phyloP scores from a whole-genome alignment of 1,140 invertebrate species.

The Drosophila nigromelanica region DNA sequence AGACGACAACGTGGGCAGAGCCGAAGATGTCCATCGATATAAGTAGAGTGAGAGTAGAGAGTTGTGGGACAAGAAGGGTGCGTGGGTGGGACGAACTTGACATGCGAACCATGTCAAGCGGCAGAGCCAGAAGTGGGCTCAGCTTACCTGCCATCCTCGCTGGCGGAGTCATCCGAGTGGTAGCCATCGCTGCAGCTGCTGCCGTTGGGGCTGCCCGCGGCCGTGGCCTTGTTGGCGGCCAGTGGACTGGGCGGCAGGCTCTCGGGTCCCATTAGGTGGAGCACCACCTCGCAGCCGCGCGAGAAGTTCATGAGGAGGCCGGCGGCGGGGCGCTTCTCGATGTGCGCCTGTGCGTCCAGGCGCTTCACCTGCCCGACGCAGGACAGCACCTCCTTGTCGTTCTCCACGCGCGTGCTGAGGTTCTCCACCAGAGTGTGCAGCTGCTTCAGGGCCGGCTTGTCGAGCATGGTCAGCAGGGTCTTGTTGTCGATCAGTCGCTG shows the following conservation, averaged over 20 bases:
- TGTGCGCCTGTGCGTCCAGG: slow-evolving; percentile 85
- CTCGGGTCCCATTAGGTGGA: slow-evolving; percentile 89
- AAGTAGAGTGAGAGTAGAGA: slow-evolving; percentile 16
- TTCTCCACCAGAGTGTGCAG: slow-evolving; percentile 85
- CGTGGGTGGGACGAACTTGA: slow-evolving; percentile 44
- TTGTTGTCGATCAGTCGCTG: slow-evolving; percentile 96
- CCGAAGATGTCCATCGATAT: no score
- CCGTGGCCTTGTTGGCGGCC: slow-evolving; percentile 51
- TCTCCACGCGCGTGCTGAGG: slow-evolving; percentile 87
- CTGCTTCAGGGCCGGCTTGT: slow-evolving; percentile 87
- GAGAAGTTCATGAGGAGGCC: slow-evolving; percentile 93
- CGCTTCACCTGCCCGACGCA: slow-evolving; percentile 87
- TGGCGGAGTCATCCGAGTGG: slow-evolving; percentile 91
- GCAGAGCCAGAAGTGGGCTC: slow-evolving; percentile 19
- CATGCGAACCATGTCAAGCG: slow-evolving; percentile 57
- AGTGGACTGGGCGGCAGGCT: slow-evolving; percentile 53
- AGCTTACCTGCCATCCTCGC: slow-evolving; percentile 86
- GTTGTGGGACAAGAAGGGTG: slow-evolving; percentile 25
- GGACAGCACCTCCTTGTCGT: slow-evolving; percentile 89
- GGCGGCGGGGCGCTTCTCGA: slow-evolving; percentile 88
- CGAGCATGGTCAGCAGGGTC: slow-evolving; percentile 92
- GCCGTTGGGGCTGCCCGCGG: slow-evolving; percentile 86
- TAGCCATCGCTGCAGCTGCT: slow-evolving; percentile 88
- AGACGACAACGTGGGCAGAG: slow-evolving; percentile 38
- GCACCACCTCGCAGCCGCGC: slow-evolving; percentile 90